These are phyloP conservation scores for Andrena minutula DNA, from an alignment of 2,888 invertebrate genomes.

Conservation along the genomic window DNA sequence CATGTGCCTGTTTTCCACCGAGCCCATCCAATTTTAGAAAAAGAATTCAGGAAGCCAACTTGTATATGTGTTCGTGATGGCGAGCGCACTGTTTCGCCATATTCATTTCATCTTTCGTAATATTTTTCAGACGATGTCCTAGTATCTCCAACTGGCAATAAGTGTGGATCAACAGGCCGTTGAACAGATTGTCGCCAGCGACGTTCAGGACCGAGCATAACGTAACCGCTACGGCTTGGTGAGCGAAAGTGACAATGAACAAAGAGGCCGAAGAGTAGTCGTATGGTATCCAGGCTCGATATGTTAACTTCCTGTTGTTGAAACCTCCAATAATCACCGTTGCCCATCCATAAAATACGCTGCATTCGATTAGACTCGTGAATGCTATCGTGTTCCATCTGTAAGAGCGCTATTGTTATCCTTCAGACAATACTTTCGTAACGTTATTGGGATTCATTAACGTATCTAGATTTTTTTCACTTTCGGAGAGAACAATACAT, in stretches of 20 bases:
- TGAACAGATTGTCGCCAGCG: constrained; percentile 70
- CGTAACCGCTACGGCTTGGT: constrained; percentile 40
- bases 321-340: constrained; percentile 30
- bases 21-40: background rate
- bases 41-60: constrained; percentile 34
- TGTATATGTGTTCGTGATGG: constrained; percentile 52
- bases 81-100: constrained; percentile 28
- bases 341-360: background rate
- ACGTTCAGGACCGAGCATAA: constrained; percentile 50
- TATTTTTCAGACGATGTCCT: constrained; percentile 22
- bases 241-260: constrained; percentile 46
- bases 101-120: background rate
- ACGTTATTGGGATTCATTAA: background rate
- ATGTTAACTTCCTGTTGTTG: constrained; percentile 19
- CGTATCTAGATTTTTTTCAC: background rate
- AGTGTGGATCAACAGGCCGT: constrained; percentile 64
- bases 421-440: too few relatives aligned
- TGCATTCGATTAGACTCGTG: constrained; percentile 21
- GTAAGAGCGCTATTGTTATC: background rate
- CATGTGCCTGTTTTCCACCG: too few relatives aligned
- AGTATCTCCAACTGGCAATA: constrained; percentile 74
- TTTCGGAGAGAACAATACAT: too few relatives aligned
- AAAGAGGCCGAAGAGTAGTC: constrained; percentile 35
- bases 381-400: constrained; percentile 37
- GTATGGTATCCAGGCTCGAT: constrained; percentile 64